phyloP scores from a whole-genome alignment of 1,140 invertebrate species.

The Neodiprion lecontei region DNA sequence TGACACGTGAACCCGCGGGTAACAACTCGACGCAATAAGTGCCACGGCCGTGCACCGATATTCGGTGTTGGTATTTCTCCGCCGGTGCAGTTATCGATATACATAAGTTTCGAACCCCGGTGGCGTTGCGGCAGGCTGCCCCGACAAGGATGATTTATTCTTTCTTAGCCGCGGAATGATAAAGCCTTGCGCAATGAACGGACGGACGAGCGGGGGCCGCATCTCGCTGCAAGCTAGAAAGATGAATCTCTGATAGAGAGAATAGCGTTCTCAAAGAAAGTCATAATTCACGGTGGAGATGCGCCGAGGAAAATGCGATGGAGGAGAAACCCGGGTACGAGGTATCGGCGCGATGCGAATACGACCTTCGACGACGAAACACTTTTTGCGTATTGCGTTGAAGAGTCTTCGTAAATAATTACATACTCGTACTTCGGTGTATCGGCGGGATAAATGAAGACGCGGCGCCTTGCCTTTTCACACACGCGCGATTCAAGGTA shows the following conservation, averaged over 20 bases:
- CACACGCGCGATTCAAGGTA: no score
- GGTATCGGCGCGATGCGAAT: neutral
- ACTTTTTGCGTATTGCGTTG: slow-evolving; percentile 22
- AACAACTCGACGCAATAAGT: no score
- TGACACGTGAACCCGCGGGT: neutral
- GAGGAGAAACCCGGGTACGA: neutral
- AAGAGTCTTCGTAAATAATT: slow-evolving; percentile 1
- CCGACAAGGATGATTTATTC: slow-evolving; percentile 34
- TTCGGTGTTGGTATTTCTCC: no score
- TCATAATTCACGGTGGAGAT: neutral
- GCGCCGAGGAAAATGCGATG: no score
- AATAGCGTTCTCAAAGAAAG: neutral
- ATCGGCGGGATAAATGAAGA: no score
- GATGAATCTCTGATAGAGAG: slow-evolving; percentile 3
- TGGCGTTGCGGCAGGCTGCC: neutral
- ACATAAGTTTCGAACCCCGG: neutral
- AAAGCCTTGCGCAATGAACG: slow-evolving; percentile 48
- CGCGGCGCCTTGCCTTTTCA: no score
- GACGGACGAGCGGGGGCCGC: neutral
- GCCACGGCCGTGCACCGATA: neutral
- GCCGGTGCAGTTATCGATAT: neutral
- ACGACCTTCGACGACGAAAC: neutral
- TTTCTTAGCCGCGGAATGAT: slow-evolving; percentile 37
- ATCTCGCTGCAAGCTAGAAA: neutral
- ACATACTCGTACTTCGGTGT: neutral